Conservation (phyloP, 2,113 vertebrate genomes). For the Haliaeetus leucogaster region DNA sequence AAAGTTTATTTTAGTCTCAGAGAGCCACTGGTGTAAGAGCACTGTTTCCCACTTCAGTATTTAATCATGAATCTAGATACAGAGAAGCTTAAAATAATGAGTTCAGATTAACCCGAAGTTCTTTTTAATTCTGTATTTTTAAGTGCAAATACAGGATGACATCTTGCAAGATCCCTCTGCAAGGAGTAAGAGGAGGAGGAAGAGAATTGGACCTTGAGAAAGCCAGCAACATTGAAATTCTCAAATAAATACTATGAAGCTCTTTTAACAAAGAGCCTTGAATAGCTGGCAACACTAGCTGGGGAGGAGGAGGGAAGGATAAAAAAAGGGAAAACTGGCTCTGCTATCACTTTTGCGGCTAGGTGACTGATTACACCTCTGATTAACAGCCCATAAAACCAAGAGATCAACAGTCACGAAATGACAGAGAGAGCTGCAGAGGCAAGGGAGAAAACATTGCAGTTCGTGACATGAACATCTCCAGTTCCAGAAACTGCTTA, state of each 20-base stretch:
- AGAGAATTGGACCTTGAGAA: not conserved
- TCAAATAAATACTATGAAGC: not conserved
- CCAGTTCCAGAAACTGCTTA: not conserved
- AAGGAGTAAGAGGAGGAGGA: not conserved
- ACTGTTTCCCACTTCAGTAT: not conserved
- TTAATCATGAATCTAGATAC: not conserved
- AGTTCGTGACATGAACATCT: not conserved
- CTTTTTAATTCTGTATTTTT: not conserved
- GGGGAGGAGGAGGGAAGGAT: not conserved
- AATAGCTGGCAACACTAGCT: not conserved
- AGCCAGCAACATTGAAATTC: not conserved
- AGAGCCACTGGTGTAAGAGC: not conserved
- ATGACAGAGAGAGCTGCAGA: not conserved
- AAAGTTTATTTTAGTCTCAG: not conserved
- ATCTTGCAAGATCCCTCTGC: not conserved
- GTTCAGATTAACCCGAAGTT: not conserved
- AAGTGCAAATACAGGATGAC: not conserved
- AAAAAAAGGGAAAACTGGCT: not conserved
- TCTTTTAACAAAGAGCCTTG: not conserved
- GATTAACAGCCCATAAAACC: constrained; percentile 27
- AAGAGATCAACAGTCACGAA: not conserved
- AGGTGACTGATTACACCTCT: not conserved
- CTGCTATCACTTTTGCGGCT: not conserved
- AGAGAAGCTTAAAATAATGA: not conserved
- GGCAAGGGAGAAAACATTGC: not conserved